phyloP scores from a whole-genome alignment of 1,140 invertebrate species.

The Olivierus martensii region DNA sequence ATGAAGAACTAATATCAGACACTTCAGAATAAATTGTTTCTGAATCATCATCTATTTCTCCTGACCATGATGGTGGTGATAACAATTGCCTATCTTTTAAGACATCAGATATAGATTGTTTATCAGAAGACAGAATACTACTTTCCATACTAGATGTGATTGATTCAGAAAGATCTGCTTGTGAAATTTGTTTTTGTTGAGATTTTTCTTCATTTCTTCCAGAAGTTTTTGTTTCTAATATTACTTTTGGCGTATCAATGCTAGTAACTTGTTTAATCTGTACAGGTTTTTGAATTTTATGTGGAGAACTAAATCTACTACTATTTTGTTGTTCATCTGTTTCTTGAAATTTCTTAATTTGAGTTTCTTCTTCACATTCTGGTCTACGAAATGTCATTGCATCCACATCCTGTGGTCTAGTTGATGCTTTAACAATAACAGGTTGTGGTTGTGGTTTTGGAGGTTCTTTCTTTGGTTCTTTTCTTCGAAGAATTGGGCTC shows the following conservation, averaged over 20 bases:
- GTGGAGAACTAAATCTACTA: no score
- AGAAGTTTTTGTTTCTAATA: no score
- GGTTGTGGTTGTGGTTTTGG: constrained; percentile 1
- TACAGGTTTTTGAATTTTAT: no score
- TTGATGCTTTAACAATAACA: constrained; percentile 13
- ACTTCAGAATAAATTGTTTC: constrained; percentile 20
- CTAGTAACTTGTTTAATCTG: no score
- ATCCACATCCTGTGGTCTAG: constrained; percentile 16
- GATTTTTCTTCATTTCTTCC: no score
- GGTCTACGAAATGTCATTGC: constrained; percentile 14
- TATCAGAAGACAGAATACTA: neutral
- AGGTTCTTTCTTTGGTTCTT: constrained; percentile 1
- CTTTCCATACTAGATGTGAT: neutral
- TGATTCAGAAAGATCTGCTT: no score
- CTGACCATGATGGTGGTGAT: neutral
- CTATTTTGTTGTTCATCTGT: no score
- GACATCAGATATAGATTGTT: neutral
- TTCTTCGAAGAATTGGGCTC: constrained; percentile 16
- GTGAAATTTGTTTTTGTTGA: no score
- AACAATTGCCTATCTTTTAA: constrained; percentile 3
- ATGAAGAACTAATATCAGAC: constrained; percentile 18
- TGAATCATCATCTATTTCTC: constrained; percentile 17
- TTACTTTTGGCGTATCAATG: no score
- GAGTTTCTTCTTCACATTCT: neutral
- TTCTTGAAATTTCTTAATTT: no score